Base-by-base conservation (phyloP, 2,797 vertebrate genomes). In the Champsocephalus gunnari region DNA sequence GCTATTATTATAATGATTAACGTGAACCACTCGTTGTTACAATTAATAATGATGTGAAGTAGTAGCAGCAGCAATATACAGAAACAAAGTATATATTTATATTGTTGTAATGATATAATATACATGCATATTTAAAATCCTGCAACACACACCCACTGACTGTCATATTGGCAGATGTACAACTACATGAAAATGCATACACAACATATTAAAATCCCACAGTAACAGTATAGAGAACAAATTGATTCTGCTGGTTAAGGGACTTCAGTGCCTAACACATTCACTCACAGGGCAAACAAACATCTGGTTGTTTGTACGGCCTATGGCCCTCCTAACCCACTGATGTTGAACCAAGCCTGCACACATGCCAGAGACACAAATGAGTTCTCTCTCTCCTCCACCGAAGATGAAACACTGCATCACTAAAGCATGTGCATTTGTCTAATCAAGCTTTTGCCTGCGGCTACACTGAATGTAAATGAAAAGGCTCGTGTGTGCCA, bases 341-440 rank as follows among this genome's bases (percentile, higher is more conserved):
- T 93, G 89, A 92, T 92, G 91, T 89, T 81, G 86, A 91, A 93
- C 89, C 91, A 86, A 90, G 90, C 70, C 65, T 73, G 80, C 84
- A 61, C 82, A 84, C 87, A 85, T 83, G 84, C 87, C 90, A 89
- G 84, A 85, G 88, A 90, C 79, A 90, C 85, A 92, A 92, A 91
- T 83, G 82, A 89, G 91, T 88, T 91, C 90, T 91, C 88, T 89
- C 88, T 88, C 91, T 88, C 86, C 89, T 91, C 88, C 82, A 83
- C 88, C 91, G 87, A 92, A 94, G 92, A 93, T 93, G 90, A 94
- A 94, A 93, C 91, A 93, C 92, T 84, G 88, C 89, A 92, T 92
- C 90, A 92, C 89, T 88, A 93, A 92, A 93, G 91, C 91, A 85
- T 92, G 90, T 87, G 90, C 89, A 70, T 92, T 92, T 90, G 92